Evolutionary conservation across 1,140 invertebrate species (phyloP), one percentile per base, ranked within the genome.

Genomic region (Grapholita molesta): DNA sequence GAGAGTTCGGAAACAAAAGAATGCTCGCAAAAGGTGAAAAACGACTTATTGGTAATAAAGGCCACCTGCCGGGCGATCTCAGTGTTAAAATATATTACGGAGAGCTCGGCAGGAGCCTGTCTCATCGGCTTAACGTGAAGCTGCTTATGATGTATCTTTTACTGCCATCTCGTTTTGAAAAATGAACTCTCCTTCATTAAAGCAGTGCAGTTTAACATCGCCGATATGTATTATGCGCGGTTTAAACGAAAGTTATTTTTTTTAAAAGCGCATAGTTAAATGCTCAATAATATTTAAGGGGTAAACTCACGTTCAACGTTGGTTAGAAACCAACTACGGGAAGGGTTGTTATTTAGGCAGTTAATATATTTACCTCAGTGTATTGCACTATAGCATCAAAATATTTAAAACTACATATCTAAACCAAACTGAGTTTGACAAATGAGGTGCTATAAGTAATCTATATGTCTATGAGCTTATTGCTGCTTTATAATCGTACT

Each of bases 1-100:
- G 53, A 25, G 12, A 23, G 55, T 61, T 32, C 25, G 55, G 42
- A 61, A 61, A 61, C 55, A 61, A 61, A 61, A 61, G 55, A 61
- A 61, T 28, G 28, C 55, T 61, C 25, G 55, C 55, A 61, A 61
- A 61, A 25, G 55, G 55, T 61, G 55, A 61, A 61, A 61, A 61
- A 61, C 55, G 55, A 61, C 55, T 61, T 61, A 61, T 61, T 61
- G 55, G 55, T 61, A 61, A 30, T 61, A 61, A 61, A 61, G 55
- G 55, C 55, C 55, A 61, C 55, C 55, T 61, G 55, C 55, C 55
- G 55, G 55, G 55, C 24, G 55, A 61, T 61, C 55, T 25, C 55
- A 15, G 55, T 61, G 55, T 61, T 61, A 61, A 57, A 57, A 61
- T 61, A 61, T 28, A 61, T 61, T 61, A 61, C 25, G 9, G 24